These are phyloP conservation scores for Pterocles burchelli DNA, from an alignment of 2,113 vertebrate genomes.

Conservation along the genomic window DNA sequence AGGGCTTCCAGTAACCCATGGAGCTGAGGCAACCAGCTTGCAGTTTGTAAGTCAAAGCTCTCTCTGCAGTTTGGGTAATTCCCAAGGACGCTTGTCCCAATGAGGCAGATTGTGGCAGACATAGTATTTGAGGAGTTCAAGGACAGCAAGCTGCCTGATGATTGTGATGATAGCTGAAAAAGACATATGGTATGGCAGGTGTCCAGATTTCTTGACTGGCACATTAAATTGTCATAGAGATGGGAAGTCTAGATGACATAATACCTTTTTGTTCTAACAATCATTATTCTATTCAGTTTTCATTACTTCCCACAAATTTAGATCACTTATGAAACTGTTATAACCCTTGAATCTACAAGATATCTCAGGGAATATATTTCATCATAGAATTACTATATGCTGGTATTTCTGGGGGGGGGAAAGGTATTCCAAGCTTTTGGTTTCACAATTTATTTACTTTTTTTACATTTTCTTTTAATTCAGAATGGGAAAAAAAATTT, in stretches of 20 bases:
- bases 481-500: not conserved
- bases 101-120: not conserved
- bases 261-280: not conserved
- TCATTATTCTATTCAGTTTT: not conserved
- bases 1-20: not conserved
- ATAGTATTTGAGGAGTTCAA: not conserved
- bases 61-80: not conserved
- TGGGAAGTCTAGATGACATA: not conserved
- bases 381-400: not conserved
- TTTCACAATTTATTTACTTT: not conserved
- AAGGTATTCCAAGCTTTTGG: not conserved
- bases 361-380: not conserved
- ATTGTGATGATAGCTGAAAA: not conserved
- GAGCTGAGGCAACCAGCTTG: not conserved
- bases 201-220: not conserved
- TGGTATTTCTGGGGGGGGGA: not conserved
- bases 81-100: not conserved
- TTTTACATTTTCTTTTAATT: not conserved
- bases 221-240: not conserved
- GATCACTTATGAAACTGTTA: not conserved
- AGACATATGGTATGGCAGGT: not conserved
- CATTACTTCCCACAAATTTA: not conserved
- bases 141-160: not conserved
- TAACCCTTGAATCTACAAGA: not conserved
- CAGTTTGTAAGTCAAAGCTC: not conserved